Percentiles rank a stretch among this genome's conserved stretches.
These are phyloP conservation scores for Spodoptera frugiperda DNA, from an alignment of 1,140 invertebrate genomes.

Conservation along the genomic window DNA sequence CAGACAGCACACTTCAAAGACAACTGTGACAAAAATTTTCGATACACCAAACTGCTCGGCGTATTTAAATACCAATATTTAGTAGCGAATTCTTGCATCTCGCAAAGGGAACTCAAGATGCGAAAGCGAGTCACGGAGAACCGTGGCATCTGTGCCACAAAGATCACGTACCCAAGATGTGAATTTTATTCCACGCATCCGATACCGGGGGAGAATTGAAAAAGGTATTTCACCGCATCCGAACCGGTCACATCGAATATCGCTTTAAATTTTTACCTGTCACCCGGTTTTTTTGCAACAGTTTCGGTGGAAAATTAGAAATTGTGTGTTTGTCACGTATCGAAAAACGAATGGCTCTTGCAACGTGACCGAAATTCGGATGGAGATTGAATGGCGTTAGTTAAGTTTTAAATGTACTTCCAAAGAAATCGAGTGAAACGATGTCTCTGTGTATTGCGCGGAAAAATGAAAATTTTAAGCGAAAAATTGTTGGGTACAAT, in stretches of 20 bases:
- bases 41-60: not conserved
- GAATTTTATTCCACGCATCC: conserved; percentile 67
- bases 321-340: conserved; percentile 29
- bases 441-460: no score
- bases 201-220: conserved; percentile 58
- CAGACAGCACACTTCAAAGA: no score
- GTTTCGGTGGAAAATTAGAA: conserved; percentile 20
- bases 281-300: not conserved
- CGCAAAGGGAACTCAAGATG: conserved; percentile 19
- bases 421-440: not conserved
- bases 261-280: conserved; percentile 42
- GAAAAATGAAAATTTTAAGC: no score
- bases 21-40: not conserved
- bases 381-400: conserved; percentile 18
- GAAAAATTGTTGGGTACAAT: no score
- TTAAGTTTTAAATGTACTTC: conserved; percentile 12
- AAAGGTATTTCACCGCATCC: conserved; percentile 55
- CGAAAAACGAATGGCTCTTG: conserved; percentile 20
- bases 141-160: conserved; percentile 51
- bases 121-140: conserved; percentile 39
- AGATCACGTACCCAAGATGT: conserved; percentile 55
- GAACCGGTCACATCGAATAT: conserved; percentile 47
- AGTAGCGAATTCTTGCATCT: conserved; percentile 31
- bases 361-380: conserved; percentile 10
- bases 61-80: conserved; percentile 41